A percentile compares a stretch with the other conserved stretches of the same genome.
Conservation (phyloP, 2,797 vertebrate species). For the Malurus leucopterus region DNA sequence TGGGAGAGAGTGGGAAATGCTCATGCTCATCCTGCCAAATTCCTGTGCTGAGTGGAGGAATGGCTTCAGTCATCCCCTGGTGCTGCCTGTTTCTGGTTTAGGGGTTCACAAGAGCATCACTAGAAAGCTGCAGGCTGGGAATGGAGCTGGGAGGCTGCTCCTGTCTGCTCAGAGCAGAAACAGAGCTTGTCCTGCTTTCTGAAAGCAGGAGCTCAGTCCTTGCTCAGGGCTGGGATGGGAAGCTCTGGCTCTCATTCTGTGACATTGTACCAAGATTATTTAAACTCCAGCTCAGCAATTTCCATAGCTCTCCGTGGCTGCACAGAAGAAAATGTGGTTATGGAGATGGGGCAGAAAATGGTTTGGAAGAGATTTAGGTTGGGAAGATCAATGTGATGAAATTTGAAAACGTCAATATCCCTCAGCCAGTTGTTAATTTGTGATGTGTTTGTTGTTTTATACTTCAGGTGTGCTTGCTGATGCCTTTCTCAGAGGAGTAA, state of each 20-base stretch:
- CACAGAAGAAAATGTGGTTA: neutral
- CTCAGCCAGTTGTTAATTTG: neutral
- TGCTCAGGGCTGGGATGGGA: neutral
- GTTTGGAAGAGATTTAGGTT: neutral
- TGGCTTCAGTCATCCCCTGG: neutral
- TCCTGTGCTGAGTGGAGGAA: neutral
- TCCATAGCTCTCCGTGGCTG: rapidly evolving
- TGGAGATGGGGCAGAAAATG: neutral
- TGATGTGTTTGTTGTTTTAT: neutral
- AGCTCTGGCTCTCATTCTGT: neutral
- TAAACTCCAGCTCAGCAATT: neutral
- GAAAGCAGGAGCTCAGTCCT: neutral
- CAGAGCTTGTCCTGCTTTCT: neutral
- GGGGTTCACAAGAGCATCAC: neutral
- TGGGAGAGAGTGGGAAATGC: neutral
- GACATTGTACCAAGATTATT: neutral
- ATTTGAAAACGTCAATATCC: neutral
- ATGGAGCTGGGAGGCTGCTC: neutral
- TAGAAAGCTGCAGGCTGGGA: neutral
- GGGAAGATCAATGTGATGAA: neutral
- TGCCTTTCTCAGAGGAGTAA: neutral
- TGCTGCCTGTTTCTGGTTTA: neutral
- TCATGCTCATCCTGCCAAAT: neutral
- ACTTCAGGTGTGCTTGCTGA: neutral
- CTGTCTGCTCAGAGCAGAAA: neutral